A percentile compares a stretch with the other conserved stretches of the same genome.
Evolutionary conservation across 2,888 invertebrate genomes (phyloP).

Genomic region (Tipula vernalis): DNA sequence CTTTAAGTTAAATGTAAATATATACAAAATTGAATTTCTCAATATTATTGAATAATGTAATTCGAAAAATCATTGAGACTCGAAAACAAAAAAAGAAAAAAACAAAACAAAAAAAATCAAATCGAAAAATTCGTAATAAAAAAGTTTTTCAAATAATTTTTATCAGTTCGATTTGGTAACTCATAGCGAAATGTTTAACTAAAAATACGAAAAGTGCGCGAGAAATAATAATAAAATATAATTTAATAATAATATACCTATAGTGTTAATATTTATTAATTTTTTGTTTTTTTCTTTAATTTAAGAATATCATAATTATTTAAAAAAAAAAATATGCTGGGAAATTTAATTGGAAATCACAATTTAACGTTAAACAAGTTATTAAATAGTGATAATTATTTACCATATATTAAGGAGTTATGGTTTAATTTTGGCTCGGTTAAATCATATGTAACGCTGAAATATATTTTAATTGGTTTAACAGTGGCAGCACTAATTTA

Average conservation of each 20-base stretch:
- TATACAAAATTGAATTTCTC: background rate
- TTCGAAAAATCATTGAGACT: no score
- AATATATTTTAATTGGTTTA: background rate
- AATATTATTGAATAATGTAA: background rate
- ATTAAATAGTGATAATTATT: background rate
- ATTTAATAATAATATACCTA: background rate
- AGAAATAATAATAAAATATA: background rate
- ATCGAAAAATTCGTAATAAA: background rate
- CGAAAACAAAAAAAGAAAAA: background rate
- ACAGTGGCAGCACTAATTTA: background rate
- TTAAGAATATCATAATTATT: background rate
- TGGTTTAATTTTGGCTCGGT: background rate
- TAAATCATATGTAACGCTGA: background rate
- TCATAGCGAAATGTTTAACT: background rate
- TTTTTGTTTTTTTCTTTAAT: background rate
- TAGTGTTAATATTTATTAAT: background rate
- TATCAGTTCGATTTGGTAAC: background rate
- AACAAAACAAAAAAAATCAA: background rate
- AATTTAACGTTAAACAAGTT: background rate
- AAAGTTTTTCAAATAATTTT: background rate
- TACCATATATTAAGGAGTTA: background rate
- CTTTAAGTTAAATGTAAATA: background rate
- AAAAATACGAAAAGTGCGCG: background rate
- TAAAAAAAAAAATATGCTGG: background rate
- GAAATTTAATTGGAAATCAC: background rate